Percentiles rank a stretch among this genome's conserved stretches.
These are phyloP conservation scores for Pseudomugil gertrudae DNA, from an alignment of 2,797 vertebrate genomes.

Conservation along the genomic window DNA sequence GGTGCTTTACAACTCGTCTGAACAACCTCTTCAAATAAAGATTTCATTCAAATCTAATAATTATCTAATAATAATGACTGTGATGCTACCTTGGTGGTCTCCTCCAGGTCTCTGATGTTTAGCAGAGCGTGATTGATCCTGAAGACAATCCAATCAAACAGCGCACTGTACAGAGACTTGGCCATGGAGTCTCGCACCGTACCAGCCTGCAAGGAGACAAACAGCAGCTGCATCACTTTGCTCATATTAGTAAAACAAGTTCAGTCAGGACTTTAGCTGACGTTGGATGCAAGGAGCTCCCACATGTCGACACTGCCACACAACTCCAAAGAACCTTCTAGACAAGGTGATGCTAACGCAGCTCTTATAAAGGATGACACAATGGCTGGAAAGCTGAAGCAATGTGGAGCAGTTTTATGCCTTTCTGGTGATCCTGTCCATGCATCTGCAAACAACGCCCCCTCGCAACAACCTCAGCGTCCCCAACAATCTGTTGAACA, in stretches of 20 bases:
- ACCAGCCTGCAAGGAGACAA: constrained; percentile 83
- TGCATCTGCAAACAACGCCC: background rate
- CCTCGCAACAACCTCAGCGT: background rate
- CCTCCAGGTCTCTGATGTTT: constrained; percentile 93
- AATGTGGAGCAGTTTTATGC: no score
- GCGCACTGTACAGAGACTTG: constrained; percentile 94
- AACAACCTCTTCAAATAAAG: no score
- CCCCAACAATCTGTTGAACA: constrained; percentile 37
- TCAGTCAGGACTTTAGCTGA: background rate
- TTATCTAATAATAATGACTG: background rate
- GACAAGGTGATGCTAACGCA: no score
- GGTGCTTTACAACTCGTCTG: no score
- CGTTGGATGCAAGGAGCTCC: no score
- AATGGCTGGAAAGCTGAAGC: no score
- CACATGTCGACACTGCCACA: no score
- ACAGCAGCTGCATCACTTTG: background rate
- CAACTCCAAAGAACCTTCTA: background rate
- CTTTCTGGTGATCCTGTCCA: background rate
- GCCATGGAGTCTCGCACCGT: constrained; percentile 98
- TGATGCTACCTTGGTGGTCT: constrained; percentile 87
- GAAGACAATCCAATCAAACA: constrained; percentile 99
- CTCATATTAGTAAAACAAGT: background rate
- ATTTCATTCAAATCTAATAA: no score
- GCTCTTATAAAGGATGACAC: no score
- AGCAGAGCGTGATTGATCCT: constrained; percentile 98